These are phyloP conservation scores for Oscheius sp. DNA, from an alignment of 2,888 invertebrate genomes.

Conservation along the genomic window DNA sequence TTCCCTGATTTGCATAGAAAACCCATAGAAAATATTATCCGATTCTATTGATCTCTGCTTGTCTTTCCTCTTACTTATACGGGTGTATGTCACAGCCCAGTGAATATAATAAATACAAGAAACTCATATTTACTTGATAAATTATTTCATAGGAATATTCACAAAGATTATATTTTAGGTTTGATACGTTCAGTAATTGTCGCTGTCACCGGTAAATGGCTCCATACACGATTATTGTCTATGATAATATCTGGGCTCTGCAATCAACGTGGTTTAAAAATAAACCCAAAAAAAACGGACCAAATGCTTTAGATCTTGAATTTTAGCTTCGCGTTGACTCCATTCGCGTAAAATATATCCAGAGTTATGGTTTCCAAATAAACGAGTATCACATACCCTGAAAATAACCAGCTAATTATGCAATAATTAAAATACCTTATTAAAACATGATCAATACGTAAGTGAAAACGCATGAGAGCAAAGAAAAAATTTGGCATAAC, in stretches of 20 bases:
- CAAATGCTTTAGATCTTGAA: constrained; percentile 43
- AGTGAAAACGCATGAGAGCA: constrained; percentile 87
- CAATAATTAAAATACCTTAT: constrained; percentile 74
- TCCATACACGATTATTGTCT: constrained; percentile 54
- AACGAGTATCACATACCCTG: constrained; percentile 64
- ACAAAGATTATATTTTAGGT: neutral
- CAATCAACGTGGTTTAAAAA: neutral
- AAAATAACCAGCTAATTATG: neutral
- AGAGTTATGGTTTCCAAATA: constrained; percentile 55
- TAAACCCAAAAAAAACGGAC: constrained; percentile 20
- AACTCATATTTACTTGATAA: neutral
- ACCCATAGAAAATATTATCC: constrained; percentile 68
- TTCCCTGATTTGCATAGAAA: constrained; percentile 68
- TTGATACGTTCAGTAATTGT: constrained; percentile 23
- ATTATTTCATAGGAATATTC: neutral
- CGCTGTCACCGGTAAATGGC: constrained; percentile 49
- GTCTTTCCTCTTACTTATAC: constrained; percentile 4
- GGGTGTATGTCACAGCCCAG: neutral
- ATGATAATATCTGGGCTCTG: constrained; percentile 38
- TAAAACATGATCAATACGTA: constrained; percentile 92
- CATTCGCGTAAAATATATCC: constrained; percentile 63
- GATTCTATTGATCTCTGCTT: constrained; percentile 60
- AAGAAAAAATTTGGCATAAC: constrained; percentile 96
- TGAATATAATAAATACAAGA: neutral
- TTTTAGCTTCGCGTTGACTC: constrained; percentile 63